phyloP scores from a whole-genome alignment of 2,113 vertebrate species.

The Nibea albiflora region DNA sequence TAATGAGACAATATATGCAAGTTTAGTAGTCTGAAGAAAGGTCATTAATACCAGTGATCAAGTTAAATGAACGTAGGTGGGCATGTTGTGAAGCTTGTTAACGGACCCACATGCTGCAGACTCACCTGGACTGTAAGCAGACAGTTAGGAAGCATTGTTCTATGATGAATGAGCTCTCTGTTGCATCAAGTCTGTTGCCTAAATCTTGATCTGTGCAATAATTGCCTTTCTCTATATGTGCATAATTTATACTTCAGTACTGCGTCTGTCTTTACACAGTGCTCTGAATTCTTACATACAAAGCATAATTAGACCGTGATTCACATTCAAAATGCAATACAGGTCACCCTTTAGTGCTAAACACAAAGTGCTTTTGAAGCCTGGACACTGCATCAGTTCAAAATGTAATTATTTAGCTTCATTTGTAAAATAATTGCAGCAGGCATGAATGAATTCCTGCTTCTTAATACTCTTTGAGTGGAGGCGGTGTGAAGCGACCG shows the following conservation, averaged over 20 bases:
- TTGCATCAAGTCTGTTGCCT: no score
- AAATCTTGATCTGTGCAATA: neutral
- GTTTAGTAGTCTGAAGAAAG: no score
- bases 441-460: constrained; percentile 22
- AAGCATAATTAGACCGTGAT: constrained; percentile 1
- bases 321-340: neutral
- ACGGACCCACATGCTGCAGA: no score
- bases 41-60: no score
- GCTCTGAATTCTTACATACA: neutral
- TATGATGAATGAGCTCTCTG: no score
- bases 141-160: no score
- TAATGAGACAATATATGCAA: no score
- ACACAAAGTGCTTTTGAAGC: neutral
- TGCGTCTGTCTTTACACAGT: no score
- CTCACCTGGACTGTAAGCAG: no score
- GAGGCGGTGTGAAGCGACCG: constrained; percentile 1
- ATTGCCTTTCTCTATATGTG: neutral
- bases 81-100: no score
- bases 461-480: neutral
- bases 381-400: neutral
- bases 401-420: constrained; percentile 5
- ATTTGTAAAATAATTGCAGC: constrained; percentile 18
- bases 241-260: neutral
- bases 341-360: neutral
- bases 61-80: no score